Conservation (phyloP, 1,140 invertebrate genomes). For the Lycorma delicatula region DNA sequence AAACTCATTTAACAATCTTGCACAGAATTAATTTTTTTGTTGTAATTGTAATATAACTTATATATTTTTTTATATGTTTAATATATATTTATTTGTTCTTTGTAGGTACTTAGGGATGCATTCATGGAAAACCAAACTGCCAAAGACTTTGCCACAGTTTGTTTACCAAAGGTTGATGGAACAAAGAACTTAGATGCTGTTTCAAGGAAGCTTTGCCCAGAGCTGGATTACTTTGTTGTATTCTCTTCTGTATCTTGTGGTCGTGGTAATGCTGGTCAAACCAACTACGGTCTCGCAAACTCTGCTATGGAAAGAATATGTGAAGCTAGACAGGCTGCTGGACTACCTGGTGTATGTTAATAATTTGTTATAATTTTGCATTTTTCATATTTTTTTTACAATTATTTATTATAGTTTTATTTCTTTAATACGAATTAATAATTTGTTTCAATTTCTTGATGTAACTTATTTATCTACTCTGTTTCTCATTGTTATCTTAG, state of each 20-base stretch:
- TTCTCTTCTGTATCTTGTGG: conserved; percentile 94
- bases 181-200: conserved; percentile 67
- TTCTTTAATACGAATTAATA: neutral
- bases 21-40: neutral
- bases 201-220: conserved; percentile 61
- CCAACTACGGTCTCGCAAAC: conserved; percentile 93
- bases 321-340: conserved; percentile 70
- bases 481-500: neutral
- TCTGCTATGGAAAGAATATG: conserved; percentile 92
- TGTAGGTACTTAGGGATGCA: conserved; percentile 67
- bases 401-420: too few species aligned
- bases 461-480: neutral
- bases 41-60: too few species aligned
- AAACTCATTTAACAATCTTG: too few species aligned
- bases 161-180: conserved; percentile 62
- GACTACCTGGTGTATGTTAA: conserved; percentile 55
- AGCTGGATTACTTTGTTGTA: conserved; percentile 82
- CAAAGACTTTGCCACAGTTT: conserved; percentile 65
- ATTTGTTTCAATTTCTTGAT: neutral
- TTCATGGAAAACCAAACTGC: conserved; percentile 81
- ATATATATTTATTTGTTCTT: too few species aligned
- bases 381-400: too few species aligned
- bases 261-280: conserved; percentile 87
- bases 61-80: too few species aligned
- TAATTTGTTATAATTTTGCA: too few species aligned